Evolutionary conservation across 2,113 vertebrate genomes (phyloP), one percentile per base, ranked within the genome.

Genomic region (Callorhinus ursinus): DNA sequence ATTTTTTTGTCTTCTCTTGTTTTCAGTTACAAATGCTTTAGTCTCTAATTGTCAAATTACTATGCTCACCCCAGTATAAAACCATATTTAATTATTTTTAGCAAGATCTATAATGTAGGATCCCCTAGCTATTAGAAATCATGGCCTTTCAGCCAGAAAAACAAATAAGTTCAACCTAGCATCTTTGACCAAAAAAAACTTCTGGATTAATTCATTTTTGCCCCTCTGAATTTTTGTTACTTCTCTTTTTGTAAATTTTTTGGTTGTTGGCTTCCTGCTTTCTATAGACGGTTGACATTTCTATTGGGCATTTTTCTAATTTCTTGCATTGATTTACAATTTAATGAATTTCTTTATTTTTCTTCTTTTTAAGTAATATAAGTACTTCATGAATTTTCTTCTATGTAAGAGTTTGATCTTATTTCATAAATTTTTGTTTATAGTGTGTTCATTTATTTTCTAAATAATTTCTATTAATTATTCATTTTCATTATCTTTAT

Each of bases 351-450:
- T 93, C 33, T 36, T 63, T 28, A n/a, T 79, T 14, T 72, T 77
- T 93, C 42, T 72, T 88, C 11, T 61, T 65, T 94, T 33, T 12
- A 95, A 76, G 13, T 81, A 61, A 11, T 65, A 7, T 53, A 88
- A 81, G 36, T 85, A 61, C 76, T 57, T 88, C 53, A 82, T 33
- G 12, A 67, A 14, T 82, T 96, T 85, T 79, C n/a, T 77, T 81
- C 26, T 53, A 42, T 72, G 39, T 80, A 93, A 91, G 39, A 28
- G 8, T 65, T 93, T 80, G 26, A 80, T 39, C 24, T 93, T 53
- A 61, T 93, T 79, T 90, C 42, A 93, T 39, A 57, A 59, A 51
- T n/a, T 96, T 93, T 51, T 63, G 74, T 76, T 81, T n/a, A 39
- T 57, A 49, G 51, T 39, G 2, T 51, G 55, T 84, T 85, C 39